Percentiles rank a stretch among this genome's conserved stretches.
Conservation (phyloP, 1,140 invertebrate species). For the Drepana arcuata region DNA sequence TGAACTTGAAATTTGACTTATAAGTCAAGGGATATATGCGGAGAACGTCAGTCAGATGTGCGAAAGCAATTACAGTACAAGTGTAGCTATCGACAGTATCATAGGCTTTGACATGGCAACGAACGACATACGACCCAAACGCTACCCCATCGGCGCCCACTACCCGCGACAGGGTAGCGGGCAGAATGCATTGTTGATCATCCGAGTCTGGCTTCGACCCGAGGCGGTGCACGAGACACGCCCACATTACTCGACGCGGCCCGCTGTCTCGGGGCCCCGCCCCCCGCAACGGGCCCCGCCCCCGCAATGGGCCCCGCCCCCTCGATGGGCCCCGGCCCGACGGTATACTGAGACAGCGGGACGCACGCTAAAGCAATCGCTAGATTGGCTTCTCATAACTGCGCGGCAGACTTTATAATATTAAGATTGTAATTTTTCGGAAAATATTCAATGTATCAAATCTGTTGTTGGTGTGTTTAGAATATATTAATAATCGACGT, state of each 20-base stretch:
- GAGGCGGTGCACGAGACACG: too few species aligned
- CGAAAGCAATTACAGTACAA: slow-evolving; percentile 34
- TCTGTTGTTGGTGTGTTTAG: too few species aligned
- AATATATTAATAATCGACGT: too few species aligned
- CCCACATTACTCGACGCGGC: not conserved
- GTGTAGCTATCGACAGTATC: slow-evolving; percentile 43
- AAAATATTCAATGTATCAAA: too few species aligned
- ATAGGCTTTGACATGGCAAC: slow-evolving; percentile 43
- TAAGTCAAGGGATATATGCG: slow-evolving; percentile 48
- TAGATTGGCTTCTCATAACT: not conserved
- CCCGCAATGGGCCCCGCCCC: too few species aligned
- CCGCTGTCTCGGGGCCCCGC: not conserved
- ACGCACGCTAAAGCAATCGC: not conserved
- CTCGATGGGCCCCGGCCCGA: too few species aligned
- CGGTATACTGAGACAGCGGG: too few species aligned
- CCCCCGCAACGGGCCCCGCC: not conserved
- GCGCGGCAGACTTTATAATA: not conserved
- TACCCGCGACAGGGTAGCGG: slow-evolving; percentile 11
- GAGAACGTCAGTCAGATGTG: slow-evolving; percentile 51
- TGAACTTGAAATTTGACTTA: slow-evolving; percentile 52
- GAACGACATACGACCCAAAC: slow-evolving; percentile 25
- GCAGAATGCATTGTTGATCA: not conserved
- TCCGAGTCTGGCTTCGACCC: not conserved
- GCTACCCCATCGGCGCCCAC: slow-evolving; percentile 20
- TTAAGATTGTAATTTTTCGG: too few species aligned